Evolutionary conservation across 30 jellyfish, hydroid and myxozoan genomes (phyloP).

Genomic region (Sanderia malayensis): DNA sequence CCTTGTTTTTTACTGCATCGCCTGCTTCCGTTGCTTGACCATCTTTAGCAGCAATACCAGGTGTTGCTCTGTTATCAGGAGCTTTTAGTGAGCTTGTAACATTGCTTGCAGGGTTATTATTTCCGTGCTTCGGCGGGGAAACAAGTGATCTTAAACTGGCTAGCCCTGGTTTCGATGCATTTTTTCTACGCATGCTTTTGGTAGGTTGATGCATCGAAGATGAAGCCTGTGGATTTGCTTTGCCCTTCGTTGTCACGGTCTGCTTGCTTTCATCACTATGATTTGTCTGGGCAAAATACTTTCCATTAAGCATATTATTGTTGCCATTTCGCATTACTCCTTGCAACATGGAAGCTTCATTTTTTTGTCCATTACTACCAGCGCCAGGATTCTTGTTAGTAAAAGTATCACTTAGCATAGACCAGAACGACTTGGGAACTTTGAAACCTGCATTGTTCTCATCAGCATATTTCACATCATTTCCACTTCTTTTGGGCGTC

Average conservation of each 20-base stretch:
- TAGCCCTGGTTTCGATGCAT: neutral
- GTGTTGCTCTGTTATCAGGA: too few species aligned
- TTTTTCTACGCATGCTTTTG: neutral
- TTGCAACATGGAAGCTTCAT: neutral
- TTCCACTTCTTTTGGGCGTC: neutral
- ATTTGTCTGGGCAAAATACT: too few species aligned
- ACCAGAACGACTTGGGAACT: neutral
- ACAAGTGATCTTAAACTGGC: neutral
- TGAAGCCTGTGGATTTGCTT: neutral
- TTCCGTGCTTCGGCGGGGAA: neutral
- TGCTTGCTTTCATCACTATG: neutral
- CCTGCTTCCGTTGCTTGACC: neutral
- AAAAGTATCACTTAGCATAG: neutral
- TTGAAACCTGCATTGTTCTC: neutral
- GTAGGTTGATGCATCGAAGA: neutral
- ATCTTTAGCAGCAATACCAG: too few species aligned
- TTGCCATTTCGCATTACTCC: too few species aligned
- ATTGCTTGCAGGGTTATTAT: too few species aligned
- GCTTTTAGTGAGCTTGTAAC: too few species aligned
- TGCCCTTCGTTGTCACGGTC: neutral
- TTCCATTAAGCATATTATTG: too few species aligned
- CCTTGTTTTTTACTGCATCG: neutral
- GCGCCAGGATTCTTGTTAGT: neutral
- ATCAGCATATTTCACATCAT: neutral
- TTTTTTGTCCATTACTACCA: neutral